A percentile compares a stretch with the other conserved stretches of the same genome.
phyloP scores from a whole-genome alignment of 1,140 invertebrate genomes.

The Drosophila pandora region DNA sequence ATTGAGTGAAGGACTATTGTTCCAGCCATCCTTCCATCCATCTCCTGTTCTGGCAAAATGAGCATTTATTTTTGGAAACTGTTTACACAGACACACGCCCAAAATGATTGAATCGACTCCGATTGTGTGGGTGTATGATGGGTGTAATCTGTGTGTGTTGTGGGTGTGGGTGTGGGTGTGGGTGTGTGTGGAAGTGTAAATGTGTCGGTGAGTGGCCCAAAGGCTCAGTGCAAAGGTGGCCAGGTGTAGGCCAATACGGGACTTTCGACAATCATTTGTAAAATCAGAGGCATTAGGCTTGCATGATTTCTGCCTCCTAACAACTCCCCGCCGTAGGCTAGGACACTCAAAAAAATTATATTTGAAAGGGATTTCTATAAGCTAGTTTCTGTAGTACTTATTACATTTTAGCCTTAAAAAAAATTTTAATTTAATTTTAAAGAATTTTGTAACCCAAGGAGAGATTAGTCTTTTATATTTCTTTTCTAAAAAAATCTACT shows the following conservation, averaged over 20 bases:
- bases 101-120: constrained; percentile 60
- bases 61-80: constrained; percentile 55
- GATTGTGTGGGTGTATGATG: constrained; percentile 17
- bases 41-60: constrained; percentile 36
- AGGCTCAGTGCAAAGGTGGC: constrained; percentile 21
- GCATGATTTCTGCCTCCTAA: constrained; percentile 18
- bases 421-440: no score
- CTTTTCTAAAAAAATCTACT: no score
- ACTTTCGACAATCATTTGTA: constrained; percentile 67
- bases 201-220: constrained; percentile 8
- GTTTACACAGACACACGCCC: constrained; percentile 39
- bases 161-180: background rate
- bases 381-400: no score
- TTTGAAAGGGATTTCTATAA: no score
- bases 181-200: background rate
- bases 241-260: constrained; percentile 23
- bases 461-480: no score
- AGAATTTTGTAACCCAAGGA: no score
- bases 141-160: background rate
- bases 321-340: background rate
- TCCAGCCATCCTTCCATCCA: constrained; percentile 30
- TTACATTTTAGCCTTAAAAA: no score
- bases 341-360: constrained; percentile 3
- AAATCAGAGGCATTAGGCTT: constrained; percentile 75
- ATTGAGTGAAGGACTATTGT: constrained; percentile 6